Conservation (phyloP, 2,888 invertebrate genomes). For the Kuschelorhynchus macadamiae region DNA sequence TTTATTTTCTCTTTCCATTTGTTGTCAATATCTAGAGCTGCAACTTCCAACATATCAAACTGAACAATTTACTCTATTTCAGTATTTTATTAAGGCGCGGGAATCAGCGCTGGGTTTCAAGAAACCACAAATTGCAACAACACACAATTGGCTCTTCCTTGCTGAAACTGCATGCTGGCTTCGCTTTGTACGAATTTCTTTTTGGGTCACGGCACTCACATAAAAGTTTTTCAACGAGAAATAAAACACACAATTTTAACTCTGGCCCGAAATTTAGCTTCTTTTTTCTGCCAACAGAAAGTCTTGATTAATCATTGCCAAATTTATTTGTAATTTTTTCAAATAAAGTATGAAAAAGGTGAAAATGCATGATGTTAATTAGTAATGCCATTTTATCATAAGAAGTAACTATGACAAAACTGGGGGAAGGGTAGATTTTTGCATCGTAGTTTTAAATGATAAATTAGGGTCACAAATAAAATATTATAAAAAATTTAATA, state of each 20-base stretch:
- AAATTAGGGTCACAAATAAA: too few relatives aligned
- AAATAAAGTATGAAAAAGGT: too few relatives aligned
- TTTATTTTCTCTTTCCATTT: conserved; percentile 33
- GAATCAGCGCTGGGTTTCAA: conserved; percentile 43
- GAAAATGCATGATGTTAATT: too few relatives aligned
- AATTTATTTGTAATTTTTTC: too few relatives aligned
- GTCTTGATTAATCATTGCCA: too few relatives aligned
- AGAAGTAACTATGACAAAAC: too few relatives aligned
- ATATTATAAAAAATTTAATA: too few relatives aligned
- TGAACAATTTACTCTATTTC: conserved; percentile 44
- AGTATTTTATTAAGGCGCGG: conserved; percentile 45
- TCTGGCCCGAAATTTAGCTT: background rate
- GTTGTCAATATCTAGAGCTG: conserved; percentile 38
- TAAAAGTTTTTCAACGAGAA: conserved; percentile 26
- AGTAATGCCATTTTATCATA: too few relatives aligned
- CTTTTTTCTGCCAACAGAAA: background rate
- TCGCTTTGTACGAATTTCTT: conserved; percentile 44
- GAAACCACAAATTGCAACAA: conserved; percentile 46
- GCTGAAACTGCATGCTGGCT: conserved; percentile 43
- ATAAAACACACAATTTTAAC: conserved; percentile 14
- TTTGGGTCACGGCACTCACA: conserved; percentile 36
- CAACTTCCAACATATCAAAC: conserved; percentile 39
- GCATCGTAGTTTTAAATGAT: too few relatives aligned
- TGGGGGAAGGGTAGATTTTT: too few relatives aligned
- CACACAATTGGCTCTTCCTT: conserved; percentile 45